Evolutionary conservation across 2,113 vertebrate species (phyloP).

Genomic region (Corapipo altera): DNA sequence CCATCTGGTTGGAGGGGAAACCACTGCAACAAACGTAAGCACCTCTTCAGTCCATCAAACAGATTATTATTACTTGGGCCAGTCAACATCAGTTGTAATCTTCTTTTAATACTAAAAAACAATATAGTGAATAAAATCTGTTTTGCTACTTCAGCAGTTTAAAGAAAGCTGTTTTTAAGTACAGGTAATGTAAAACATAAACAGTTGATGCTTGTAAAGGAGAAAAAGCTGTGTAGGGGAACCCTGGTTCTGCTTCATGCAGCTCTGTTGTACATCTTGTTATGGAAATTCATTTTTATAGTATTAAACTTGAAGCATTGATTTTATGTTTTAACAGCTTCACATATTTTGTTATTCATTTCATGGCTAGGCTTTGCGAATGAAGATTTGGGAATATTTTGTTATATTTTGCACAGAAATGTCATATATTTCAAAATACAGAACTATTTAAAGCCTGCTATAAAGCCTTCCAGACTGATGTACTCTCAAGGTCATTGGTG

Average conservation of each 20-base stretch:
- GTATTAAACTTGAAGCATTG: slow-evolving; percentile 61
- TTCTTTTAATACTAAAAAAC: slow-evolving; percentile 21
- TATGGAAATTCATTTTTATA: slow-evolving; percentile 69
- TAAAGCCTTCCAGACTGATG: slow-evolving; percentile 65
- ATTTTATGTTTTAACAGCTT: slow-evolving; percentile 65
- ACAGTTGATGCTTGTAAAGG: not conserved
- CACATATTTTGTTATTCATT: slow-evolving; percentile 61
- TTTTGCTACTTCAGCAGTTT: not conserved
- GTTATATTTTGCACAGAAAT: slow-evolving; percentile 63
- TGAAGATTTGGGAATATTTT: no score
- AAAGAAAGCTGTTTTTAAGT: not conserved
- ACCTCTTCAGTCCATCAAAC: not conserved
- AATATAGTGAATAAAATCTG: not conserved
- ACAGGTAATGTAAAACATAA: not conserved
- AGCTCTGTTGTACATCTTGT: slow-evolving; percentile 59
- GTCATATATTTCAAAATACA: slow-evolving; percentile 66
- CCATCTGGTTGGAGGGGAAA: slow-evolving; percentile 74
- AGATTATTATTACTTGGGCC: not conserved
- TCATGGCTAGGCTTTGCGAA: no score
- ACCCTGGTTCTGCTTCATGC: slow-evolving; percentile 2
- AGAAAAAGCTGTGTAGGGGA: not conserved
- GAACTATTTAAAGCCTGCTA: slow-evolving; percentile 49
- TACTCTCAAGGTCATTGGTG: slow-evolving; percentile 70
- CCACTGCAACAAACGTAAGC: slow-evolving; percentile 75
- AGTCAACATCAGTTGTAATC: not conserved